These are phyloP conservation scores for Andrena bucephala DNA, from an alignment of 2,888 invertebrate genomes.

Conservation along the genomic window DNA sequence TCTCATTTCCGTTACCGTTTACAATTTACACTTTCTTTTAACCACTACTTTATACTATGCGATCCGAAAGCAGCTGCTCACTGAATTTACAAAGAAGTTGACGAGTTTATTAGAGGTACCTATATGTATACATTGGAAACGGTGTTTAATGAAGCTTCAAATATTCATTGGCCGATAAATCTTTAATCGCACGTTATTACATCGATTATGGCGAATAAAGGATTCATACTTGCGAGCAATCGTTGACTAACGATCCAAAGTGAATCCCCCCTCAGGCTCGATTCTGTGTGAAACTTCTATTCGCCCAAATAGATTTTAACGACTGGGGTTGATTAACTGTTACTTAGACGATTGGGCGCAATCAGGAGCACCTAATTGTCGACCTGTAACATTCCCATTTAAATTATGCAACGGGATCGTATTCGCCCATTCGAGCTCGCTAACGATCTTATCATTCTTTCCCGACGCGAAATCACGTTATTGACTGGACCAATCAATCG, in stretches of 20 bases:
- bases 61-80: too few relatives aligned
- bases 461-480: constrained; percentile 9
- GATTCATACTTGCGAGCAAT: not conserved
- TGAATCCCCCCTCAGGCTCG: not conserved
- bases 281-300: not conserved
- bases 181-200: not conserved
- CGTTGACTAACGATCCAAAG: not conserved
- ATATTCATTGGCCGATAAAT: not conserved
- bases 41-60: too few relatives aligned
- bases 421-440: not conserved
- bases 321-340: not conserved
- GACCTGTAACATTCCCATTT: constrained; percentile 3
- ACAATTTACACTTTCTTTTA: too few relatives aligned
- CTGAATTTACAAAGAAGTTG: too few relatives aligned
- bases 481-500: constrained; percentile 37
- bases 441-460: constrained; percentile 28
- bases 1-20: too few relatives aligned
- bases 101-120: too few relatives aligned
- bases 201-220: not conserved
- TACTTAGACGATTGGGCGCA: not conserved
- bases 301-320: not conserved
- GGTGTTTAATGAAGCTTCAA: not conserved
- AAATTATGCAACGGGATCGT: constrained; percentile 2
- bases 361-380: constrained; percentile 10
- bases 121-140: not conserved